Percentiles rank a stretch among this genome's conserved stretches.
These are phyloP conservation scores for Andrena hattorfiana DNA, from an alignment of 2,888 invertebrate genomes.

Conservation along the genomic window DNA sequence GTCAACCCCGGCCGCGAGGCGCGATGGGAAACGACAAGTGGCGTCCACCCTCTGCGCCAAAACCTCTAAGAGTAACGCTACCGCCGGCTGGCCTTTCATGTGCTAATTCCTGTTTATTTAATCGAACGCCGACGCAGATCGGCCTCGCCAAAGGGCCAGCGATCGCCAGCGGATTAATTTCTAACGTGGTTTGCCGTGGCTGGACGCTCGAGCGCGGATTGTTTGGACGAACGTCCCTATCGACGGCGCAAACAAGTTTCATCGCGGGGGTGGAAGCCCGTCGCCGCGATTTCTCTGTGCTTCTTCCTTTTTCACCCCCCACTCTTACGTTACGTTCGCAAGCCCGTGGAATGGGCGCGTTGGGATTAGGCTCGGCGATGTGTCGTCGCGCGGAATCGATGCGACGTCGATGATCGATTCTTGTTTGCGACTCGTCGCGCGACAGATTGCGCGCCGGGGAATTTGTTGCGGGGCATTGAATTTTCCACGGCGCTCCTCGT, in stretches of 20 bases:
- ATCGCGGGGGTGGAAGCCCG: background rate
- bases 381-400: background rate
- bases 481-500: slow-evolving; percentile 21
- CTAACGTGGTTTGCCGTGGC: slow-evolving; percentile 63
- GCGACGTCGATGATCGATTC: slow-evolving; percentile 42
- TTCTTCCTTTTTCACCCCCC: background rate
- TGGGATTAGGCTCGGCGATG: slow-evolving; percentile 6
- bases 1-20: slow-evolving; percentile 83
- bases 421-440: slow-evolving; percentile 33
- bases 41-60: slow-evolving; percentile 62
- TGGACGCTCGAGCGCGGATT: slow-evolving; percentile 20
- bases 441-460: slow-evolving; percentile 21
- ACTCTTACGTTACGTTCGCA: no score
- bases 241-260: slow-evolving; percentile 16
- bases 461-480: slow-evolving; percentile 30
- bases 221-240: slow-evolving; percentile 33
- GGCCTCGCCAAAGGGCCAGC: slow-evolving; percentile 55
- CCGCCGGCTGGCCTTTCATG: slow-evolving; percentile 77
- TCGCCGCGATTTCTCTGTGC: background rate
- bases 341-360: no score
- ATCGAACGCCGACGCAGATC: slow-evolving; percentile 71
- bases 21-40: slow-evolving; percentile 84
- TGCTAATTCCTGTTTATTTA: slow-evolving; percentile 84
- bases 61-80: slow-evolving; percentile 24
- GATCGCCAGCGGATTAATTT: slow-evolving; percentile 69